Conservation (phyloP, 2,113 vertebrate species). For the Caracal caracal region DNA sequence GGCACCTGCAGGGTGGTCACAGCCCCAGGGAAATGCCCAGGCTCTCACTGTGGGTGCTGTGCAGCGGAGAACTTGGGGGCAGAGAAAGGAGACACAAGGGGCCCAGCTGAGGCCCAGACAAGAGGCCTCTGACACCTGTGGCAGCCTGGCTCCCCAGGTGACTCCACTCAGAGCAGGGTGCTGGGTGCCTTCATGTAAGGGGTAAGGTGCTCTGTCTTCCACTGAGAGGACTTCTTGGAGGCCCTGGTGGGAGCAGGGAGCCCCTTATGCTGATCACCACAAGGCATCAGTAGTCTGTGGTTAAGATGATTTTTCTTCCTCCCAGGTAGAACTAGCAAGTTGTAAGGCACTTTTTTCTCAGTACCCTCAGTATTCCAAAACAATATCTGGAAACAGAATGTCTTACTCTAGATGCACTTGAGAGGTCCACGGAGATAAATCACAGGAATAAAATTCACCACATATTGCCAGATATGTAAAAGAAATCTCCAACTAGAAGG, state of each 20-base stretch:
- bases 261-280: not conserved
- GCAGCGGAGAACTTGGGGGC: not conserved
- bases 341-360: not conserved
- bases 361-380: not conserved
- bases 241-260: not conserved
- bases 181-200: not conserved
- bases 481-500: not conserved
- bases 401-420: not conserved
- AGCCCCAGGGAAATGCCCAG: not conserved
- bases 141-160: not conserved
- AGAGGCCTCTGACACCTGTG: not conserved
- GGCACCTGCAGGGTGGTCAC: no score
- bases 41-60: not conserved
- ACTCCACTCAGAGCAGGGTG: not conserved
- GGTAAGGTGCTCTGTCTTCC: not conserved
- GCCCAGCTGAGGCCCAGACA: not conserved
- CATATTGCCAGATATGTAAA: not conserved
- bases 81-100: not conserved
- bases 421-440: not conserved
- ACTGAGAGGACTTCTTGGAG: no score
- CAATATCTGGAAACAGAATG: not conserved
- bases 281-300: not conserved
- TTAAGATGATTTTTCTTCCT: not conserved
- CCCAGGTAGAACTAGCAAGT: not conserved
- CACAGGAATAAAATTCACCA: fast-evolving